Evolutionary conservation across 2,797 vertebrate species (phyloP).

Genomic region (Apodemus agrarius): DNA sequence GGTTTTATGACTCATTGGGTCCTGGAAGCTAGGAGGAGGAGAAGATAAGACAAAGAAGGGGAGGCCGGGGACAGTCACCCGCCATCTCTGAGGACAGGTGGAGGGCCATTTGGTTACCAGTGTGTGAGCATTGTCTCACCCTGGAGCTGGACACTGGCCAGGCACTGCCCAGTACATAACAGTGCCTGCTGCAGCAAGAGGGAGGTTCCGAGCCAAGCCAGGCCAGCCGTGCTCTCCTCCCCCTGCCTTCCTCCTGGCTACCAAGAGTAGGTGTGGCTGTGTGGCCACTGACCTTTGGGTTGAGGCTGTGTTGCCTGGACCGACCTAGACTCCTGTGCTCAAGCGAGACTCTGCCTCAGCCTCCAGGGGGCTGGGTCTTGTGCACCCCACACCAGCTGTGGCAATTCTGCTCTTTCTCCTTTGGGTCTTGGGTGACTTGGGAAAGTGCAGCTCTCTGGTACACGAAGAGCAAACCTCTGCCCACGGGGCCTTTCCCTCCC

Average conservation of each 20-base stretch:
- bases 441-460: not conserved
- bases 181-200: not conserved
- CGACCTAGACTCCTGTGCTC: not conserved
- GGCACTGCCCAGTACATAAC: rapidly evolving
- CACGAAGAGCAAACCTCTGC: not conserved
- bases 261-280: not conserved
- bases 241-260: not conserved
- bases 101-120: not conserved
- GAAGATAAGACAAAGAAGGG: not conserved
- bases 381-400: rapidly evolving
- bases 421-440: not conserved
- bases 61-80: not conserved
- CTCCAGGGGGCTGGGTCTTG: not conserved
- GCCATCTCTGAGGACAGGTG: not conserved
- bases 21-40: not conserved
- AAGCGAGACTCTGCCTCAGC: not conserved
- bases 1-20: not conserved
- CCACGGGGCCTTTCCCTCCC: not conserved
- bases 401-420: not conserved
- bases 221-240: not conserved
- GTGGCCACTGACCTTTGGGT: not conserved
- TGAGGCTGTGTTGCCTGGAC: not conserved
- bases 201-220: not conserved
- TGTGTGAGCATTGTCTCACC: not conserved
- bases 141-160: not conserved